Conservation (phyloP, 64 coral and sea anemone genomes). For the Montipora sp. region DNA sequence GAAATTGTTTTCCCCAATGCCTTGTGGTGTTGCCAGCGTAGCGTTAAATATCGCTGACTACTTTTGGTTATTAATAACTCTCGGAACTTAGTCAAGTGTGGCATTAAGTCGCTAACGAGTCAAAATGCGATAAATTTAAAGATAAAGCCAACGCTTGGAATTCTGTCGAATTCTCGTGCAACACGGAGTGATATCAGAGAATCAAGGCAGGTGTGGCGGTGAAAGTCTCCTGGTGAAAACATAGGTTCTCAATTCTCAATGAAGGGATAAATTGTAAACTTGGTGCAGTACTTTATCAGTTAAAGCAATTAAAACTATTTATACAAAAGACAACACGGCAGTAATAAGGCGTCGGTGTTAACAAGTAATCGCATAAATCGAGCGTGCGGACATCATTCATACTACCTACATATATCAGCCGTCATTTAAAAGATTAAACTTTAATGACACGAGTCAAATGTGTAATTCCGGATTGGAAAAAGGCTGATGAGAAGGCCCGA, state of each 20-base stretch:
- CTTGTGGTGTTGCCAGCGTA: background rate
- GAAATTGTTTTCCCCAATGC: background rate
- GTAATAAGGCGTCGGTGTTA: background rate
- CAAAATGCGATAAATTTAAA: background rate
- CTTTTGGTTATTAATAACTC: background rate
- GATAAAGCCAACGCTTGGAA: background rate
- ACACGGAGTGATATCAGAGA: background rate
- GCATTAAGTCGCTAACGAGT: slow-evolving; percentile 1
- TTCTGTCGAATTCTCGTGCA: background rate
- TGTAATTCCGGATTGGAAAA: background rate
- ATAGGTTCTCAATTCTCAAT: too few relatives aligned
- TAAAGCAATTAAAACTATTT: background rate
- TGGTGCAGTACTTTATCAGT: background rate
- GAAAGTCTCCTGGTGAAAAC: too few relatives aligned
- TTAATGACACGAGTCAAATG: background rate
- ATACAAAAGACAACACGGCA: background rate
- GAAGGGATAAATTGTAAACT: background rate
- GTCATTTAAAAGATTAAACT: background rate
- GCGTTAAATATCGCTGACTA: background rate
- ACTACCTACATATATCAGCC: background rate
- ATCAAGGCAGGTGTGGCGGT: too few relatives aligned
- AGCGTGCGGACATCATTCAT: slow-evolving; percentile 17
- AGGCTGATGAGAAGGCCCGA: background rate
- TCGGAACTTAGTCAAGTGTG: background rate
- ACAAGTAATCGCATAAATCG: background rate